A percentile compares a stretch with the other conserved stretches of the same genome.
phyloP scores from a whole-genome alignment of 2,888 invertebrate species.

The Drosophila quasianomalipes region DNA sequence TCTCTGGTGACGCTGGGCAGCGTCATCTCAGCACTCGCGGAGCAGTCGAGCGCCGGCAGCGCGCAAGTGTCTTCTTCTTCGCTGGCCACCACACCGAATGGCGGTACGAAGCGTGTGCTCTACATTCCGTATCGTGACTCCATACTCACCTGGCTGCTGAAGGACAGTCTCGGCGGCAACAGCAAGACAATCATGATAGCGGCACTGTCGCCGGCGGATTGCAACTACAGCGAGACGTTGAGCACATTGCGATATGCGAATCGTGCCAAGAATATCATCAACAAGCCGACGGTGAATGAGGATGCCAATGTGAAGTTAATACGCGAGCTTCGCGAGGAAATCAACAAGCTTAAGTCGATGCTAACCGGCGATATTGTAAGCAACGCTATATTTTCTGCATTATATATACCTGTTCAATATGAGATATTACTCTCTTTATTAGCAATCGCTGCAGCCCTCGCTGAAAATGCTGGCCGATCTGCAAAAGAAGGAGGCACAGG shows the following conservation, averaged over 20 bases:
- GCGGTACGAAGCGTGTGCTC: constrained; percentile 86
- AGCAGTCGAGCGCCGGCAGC: constrained; percentile 85
- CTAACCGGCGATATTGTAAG: constrained; percentile 89
- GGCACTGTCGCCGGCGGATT: constrained; percentile 92
- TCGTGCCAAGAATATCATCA: constrained; percentile 95
- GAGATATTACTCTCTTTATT: background rate
- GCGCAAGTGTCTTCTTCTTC: constrained; percentile 57
- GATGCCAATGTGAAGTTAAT: constrained; percentile 95
- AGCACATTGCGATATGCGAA: constrained; percentile 95
- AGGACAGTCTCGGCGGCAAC: constrained; percentile 95
- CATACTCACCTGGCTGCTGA: constrained; percentile 94
- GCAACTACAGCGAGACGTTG: constrained; percentile 94
- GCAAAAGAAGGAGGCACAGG: constrained; percentile 95
- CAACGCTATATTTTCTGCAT: constrained; percentile 19
- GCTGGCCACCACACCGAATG: constrained; percentile 83
- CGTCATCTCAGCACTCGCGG: constrained; percentile 94
- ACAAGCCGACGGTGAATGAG: constrained; percentile 96
- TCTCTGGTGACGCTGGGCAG: constrained; percentile 94
- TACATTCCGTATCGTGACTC: constrained; percentile 96
- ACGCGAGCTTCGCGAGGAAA: constrained; percentile 93
- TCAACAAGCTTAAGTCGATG: constrained; percentile 91
- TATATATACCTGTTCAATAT: background rate
- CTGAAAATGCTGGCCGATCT: constrained; percentile 92
- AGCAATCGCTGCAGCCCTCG: constrained; percentile 88
- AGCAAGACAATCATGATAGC: constrained; percentile 97